Percentiles rank a stretch among this genome's conserved stretches.
Conservation (phyloP, 2,888 invertebrate species). For the Spicauda simplicius region DNA sequence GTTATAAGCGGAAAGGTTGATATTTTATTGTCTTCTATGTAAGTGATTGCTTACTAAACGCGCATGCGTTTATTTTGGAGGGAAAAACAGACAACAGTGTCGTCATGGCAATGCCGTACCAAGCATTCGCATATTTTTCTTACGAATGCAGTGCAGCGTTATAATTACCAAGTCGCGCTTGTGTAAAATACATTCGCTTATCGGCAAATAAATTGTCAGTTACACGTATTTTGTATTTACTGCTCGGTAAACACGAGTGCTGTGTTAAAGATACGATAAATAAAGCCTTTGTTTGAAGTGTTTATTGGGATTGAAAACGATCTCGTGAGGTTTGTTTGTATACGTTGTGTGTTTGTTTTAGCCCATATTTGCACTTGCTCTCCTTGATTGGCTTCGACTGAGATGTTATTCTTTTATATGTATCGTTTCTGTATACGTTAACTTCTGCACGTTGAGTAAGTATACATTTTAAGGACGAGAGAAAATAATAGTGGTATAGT, state of each 20-base stretch:
- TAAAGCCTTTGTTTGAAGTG: slow-evolving; percentile 59
- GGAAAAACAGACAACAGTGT: slow-evolving; percentile 72
- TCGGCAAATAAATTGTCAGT: slow-evolving; percentile 52
- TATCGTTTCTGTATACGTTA: too few species aligned
- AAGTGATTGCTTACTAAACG: slow-evolving; percentile 46
- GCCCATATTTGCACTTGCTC: slow-evolving; percentile 41
- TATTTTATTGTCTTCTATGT: slow-evolving; percentile 43
- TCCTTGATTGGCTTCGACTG: slow-evolving; percentile 12
- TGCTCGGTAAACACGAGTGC: slow-evolving; percentile 49
- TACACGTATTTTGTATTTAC: slow-evolving; percentile 44
- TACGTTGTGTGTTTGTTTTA: slow-evolving; percentile 42
- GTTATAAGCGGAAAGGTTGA: slow-evolving; percentile 45
- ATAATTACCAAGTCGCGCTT: slow-evolving; percentile 35
- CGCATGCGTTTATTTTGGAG: slow-evolving; percentile 82
- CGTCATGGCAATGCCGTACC: slow-evolving; percentile 66
- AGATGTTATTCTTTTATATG: background rate
- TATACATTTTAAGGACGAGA: too few species aligned
- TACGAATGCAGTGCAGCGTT: slow-evolving; percentile 35
- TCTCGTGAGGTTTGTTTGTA: slow-evolving; percentile 52
- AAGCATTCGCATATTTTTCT: slow-evolving; percentile 51
- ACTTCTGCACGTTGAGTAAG: too few species aligned
- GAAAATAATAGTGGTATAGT: too few species aligned
- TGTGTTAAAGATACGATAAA: slow-evolving; percentile 48
- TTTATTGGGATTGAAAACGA: slow-evolving; percentile 53
- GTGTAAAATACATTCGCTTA: slow-evolving; percentile 45